phyloP scores from a whole-genome alignment of 2,113 vertebrate genomes.

The Peromyscus maniculatus region DNA sequence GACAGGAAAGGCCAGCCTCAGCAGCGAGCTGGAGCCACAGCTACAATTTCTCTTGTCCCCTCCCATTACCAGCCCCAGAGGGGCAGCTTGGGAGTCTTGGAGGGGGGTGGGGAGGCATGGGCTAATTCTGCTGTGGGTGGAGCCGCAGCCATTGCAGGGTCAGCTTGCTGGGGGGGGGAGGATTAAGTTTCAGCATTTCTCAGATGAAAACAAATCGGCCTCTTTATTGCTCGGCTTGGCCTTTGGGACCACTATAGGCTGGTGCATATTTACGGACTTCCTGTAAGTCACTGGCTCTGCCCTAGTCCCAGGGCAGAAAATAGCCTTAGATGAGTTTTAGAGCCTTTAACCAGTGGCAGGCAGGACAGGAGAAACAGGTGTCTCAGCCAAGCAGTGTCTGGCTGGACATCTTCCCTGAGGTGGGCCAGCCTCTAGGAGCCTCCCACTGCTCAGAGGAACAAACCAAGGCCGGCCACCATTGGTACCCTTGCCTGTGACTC shows the following conservation, averaged over 20 bases:
- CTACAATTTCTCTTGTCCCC: neutral
- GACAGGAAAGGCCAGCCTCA: neutral
- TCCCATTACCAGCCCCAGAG: neutral
- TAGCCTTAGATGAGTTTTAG: constrained; percentile 5
- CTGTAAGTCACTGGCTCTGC: constrained; percentile 74
- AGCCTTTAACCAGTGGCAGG: neutral
- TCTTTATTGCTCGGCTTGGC: constrained; percentile 52
- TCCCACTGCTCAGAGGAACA: neutral
- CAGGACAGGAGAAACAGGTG: neutral
- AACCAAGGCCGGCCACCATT: neutral
- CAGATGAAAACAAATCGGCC: constrained; percentile 77
- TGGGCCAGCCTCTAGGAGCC: neutral
- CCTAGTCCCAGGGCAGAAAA: constrained; percentile 67
- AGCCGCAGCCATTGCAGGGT: neutral
- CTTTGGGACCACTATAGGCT: constrained; percentile 61
- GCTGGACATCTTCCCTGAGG: neutral
- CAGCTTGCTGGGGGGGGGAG: neutral
- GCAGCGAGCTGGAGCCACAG: neutral
- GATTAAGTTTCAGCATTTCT: constrained; percentile 71
- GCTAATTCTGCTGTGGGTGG: constrained; percentile 54
- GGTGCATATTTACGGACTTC: constrained; percentile 73
- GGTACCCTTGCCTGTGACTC: neutral
- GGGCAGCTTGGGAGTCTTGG: neutral
- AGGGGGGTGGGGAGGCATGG: neutral
- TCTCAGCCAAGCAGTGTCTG: neutral